Evolutionary conservation across 2,113 vertebrate genomes (phyloP).

Genomic region (Misgurnus anguillicaudatus): DNA sequence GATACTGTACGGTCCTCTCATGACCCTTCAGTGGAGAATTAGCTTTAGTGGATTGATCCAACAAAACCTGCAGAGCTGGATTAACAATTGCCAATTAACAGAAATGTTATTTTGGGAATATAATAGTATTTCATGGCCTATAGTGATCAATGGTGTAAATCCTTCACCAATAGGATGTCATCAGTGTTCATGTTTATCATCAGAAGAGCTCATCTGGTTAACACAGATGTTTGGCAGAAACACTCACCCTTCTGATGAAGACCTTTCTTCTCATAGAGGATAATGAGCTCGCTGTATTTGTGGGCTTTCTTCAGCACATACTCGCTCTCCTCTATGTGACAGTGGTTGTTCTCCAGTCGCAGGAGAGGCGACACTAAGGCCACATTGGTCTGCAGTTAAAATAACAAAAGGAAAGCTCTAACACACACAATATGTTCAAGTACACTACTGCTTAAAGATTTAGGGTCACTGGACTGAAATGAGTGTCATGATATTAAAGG

Average conservation of each 20-base stretch:
- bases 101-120: too few relatives aligned
- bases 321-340: constrained; percentile 97
- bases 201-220: too few relatives aligned
- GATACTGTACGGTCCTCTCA: constrained; percentile 95
- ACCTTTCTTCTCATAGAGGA: constrained; percentile 98
- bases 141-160: too few relatives aligned
- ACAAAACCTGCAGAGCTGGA: constrained; percentile 90
- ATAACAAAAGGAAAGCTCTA: neutral
- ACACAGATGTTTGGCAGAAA: too few relatives aligned
- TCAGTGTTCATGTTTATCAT: too few relatives aligned
- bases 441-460: too few relatives aligned
- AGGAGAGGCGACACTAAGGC: constrained; percentile 93
- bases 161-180: too few relatives aligned
- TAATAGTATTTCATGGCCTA: too few relatives aligned
- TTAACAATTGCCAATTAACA: constrained; percentile 8
- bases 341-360: constrained; percentile 97
- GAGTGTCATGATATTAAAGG: too few relatives aligned
- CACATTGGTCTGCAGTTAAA: constrained; percentile 84
- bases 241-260: constrained; percentile 91
- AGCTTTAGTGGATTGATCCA: constrained; percentile 98
- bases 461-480: too few relatives aligned
- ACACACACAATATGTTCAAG: too few relatives aligned
- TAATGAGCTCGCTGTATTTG: constrained; percentile 98
- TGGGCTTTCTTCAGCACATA: constrained; percentile 96
- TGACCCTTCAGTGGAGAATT: constrained; percentile 97